Evolutionary conservation across 2,797 vertebrate species (phyloP).

Genomic region (Dicrostonyx torquatus): DNA sequence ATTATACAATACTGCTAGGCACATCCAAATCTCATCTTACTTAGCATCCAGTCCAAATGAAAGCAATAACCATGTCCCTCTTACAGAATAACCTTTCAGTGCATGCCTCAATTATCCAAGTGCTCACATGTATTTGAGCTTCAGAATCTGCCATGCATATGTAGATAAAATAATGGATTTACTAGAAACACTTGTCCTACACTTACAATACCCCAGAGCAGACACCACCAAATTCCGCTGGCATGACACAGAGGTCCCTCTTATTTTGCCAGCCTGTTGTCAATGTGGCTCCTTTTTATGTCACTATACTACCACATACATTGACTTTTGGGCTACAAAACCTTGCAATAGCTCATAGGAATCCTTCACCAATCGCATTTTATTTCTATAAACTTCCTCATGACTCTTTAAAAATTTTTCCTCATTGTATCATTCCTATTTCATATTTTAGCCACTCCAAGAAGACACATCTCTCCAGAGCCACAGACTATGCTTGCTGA

Average conservation of each 20-base stretch:
- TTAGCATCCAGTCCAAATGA: background rate
- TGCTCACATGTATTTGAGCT: background rate
- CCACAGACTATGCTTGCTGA: background rate
- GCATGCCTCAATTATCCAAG: background rate
- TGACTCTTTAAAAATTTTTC: background rate
- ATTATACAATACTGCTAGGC: background rate
- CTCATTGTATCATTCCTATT: background rate
- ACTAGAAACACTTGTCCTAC: background rate
- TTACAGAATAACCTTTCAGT: background rate
- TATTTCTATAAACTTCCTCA: background rate
- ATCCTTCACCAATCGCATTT: background rate
- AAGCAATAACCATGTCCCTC: background rate
- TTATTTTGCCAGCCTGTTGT: background rate
- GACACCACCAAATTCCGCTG: accelerated
- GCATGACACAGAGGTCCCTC: no score
- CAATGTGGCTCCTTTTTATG: background rate
- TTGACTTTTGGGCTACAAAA: background rate
- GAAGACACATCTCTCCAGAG: background rate
- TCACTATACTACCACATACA: no score
- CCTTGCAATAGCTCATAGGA: accelerated
- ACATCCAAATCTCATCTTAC: background rate
- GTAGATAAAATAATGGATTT: background rate
- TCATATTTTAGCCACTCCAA: background rate
- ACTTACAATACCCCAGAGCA: accelerated
- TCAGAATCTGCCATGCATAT: background rate